A percentile compares a stretch with the other conserved stretches of the same genome.
Evolutionary conservation across 2,797 vertebrate species (phyloP).

Genomic region (Rhinogobio ventralis): DNA sequence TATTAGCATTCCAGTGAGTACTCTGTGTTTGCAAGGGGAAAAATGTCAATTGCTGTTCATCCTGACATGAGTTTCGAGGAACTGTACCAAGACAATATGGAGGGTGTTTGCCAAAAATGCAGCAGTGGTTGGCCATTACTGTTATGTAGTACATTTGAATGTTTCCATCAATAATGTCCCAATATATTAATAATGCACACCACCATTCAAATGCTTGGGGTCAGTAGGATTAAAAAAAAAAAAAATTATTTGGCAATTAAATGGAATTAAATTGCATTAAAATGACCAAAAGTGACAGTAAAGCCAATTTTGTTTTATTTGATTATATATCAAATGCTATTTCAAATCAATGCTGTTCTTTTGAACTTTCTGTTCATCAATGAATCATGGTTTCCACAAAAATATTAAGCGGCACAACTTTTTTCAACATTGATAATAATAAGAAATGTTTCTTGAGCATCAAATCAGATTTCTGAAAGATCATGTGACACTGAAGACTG

Average conservation of each 20-base stretch:
- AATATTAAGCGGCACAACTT: too few relatives aligned
- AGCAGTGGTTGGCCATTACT: neutral
- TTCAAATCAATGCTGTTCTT: neutral
- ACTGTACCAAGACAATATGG: neutral
- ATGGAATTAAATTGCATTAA: neutral
- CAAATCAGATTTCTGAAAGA: neutral
- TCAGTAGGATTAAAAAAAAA: too few relatives aligned
- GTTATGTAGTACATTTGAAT: neutral
- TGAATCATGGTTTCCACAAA: neutral
- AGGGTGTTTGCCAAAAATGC: neutral
- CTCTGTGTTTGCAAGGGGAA: neutral
- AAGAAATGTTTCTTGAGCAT: neutral
- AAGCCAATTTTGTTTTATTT: neutral
- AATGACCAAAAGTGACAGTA: neutral
- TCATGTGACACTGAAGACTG: neutral
- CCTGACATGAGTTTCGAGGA: neutral
- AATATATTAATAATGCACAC: neutral
- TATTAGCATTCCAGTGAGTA: slow-evolving; percentile 3
- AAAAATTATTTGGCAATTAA: neutral
- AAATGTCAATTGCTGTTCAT: slow-evolving; percentile 3
- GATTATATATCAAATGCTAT: neutral
- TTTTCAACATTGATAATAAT: neutral
- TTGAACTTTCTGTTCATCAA: neutral
- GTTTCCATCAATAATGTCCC: neutral
- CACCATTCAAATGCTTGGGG: neutral